Base-by-base conservation (phyloP, 2,113 vertebrate species). In the Dasypus novemcinctus region DNA sequence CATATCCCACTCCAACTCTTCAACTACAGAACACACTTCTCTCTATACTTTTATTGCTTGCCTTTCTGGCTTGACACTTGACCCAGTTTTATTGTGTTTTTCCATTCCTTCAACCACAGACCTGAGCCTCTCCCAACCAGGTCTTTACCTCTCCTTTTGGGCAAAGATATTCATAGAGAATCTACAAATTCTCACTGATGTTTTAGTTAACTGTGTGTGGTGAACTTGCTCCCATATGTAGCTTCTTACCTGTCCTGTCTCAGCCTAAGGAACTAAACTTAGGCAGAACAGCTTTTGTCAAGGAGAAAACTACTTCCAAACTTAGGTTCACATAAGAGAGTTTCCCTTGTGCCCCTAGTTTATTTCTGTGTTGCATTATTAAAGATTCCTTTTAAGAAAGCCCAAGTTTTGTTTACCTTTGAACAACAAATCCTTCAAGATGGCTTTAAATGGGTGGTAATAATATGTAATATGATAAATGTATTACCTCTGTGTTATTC, bases 241-340 rank as follows among this genome's bases (percentile, higher is more conserved):
- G 25, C 38, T 72, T 75, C n/a, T 93, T 25, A 31, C 2, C 36
- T 61, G 4, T 57, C 2, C 31, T 57, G 5, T 63, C 66, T 64
- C 36, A 86, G 9, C 23, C 66, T 69, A 25, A 41, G 33, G 68
- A 91, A 14, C 74, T 82, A 36, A 31, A 74, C 11, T 54, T 1
- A 66, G n/a, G 0, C 12, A 81, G 21, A 27, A 31, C 13, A 74
- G 43, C 9, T 71, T 52, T 79, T 57, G 9, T 59, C 4, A 31
- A 7, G 76, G 93, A 83, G 3, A 2, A 95, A 71, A 49, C 10
- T 61, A 9, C 43, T 38, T 89, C 64, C 29, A 79, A 69, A 46
- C 38, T 78, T 88, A 83, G 18, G 94, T 63, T 76, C 82, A 75
- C 61, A 76, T 87, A 91, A 79, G 93, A 92, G 6, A 63, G 1